phyloP scores from a whole-genome alignment of 2,113 vertebrate genomes.

The Pseudorectes ferrugineus region DNA sequence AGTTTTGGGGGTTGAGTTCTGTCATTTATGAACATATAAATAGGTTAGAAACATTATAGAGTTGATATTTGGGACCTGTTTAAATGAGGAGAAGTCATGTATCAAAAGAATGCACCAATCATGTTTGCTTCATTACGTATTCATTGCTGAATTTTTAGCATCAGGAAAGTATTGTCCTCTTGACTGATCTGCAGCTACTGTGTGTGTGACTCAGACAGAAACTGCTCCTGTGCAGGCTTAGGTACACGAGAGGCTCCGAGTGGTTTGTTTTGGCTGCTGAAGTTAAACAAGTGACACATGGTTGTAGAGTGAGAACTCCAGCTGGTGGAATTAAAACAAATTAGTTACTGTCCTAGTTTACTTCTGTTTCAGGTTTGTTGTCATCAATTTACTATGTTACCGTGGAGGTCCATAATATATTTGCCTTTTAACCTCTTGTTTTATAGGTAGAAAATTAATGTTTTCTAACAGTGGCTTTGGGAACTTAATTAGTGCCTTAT shows the following conservation, averaged over 20 bases:
- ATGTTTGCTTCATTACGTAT: not conserved
- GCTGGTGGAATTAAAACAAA: not conserved
- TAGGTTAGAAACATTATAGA: not conserved
- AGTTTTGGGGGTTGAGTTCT: not conserved
- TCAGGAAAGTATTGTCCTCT: not conserved
- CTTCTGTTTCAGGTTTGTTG: not conserved
- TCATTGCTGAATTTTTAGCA: not conserved
- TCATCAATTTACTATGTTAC: not conserved
- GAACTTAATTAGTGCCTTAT: not conserved
- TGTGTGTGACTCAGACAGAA: not conserved
- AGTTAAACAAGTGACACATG: not conserved
- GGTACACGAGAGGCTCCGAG: rapidly evolving
- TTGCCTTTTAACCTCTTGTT: not conserved
- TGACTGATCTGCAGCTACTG: not conserved
- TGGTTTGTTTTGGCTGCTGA: not conserved
- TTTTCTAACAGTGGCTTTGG: not conserved
- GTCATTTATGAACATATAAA: not conserved
- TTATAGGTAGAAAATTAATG: not conserved
- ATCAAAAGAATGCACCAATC: not conserved
- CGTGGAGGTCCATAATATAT: not conserved
- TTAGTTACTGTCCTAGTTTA: not conserved
- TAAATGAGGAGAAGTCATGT: not conserved
- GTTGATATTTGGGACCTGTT: not conserved
- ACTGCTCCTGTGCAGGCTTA: not conserved
- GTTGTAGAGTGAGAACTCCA: not conserved